These are phyloP conservation scores for Achatina immaculata DNA, from an alignment of 1,140 invertebrate species.

Conservation along the genomic window DNA sequence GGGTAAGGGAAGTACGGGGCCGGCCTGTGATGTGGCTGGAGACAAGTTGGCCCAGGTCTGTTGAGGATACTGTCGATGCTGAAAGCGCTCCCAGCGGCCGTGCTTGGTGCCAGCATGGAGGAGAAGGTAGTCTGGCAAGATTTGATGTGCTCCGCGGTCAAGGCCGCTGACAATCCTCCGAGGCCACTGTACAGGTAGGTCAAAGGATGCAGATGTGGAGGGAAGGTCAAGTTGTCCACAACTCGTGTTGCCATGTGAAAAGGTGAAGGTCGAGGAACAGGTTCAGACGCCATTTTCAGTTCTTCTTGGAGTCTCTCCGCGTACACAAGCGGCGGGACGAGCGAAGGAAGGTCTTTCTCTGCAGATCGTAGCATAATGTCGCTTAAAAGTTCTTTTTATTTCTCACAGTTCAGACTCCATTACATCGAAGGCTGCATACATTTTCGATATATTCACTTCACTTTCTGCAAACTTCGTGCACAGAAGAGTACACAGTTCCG, in stretches of 20 bases:
- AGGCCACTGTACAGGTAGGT: constrained; percentile 32
- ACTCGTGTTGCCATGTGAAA: constrained; percentile 21
- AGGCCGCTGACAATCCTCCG: constrained; percentile 12
- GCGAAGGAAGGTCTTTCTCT: constrained; percentile 19
- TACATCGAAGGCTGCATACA: too few relatives aligned
- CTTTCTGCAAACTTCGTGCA: too few relatives aligned
- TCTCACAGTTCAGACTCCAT: too few relatives aligned
- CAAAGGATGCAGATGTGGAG: constrained; percentile 25
- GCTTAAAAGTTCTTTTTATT: too few relatives aligned
- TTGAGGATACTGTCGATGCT: constrained; percentile 38
- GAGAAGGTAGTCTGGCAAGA: constrained; percentile 26
- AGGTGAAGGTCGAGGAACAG: constrained; percentile 9
- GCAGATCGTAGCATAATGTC: constrained; percentile 25
- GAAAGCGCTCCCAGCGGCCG: constrained; percentile 30
- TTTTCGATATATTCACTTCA: too few relatives aligned
- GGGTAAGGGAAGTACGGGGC: constrained; percentile 33
- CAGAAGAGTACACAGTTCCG: too few relatives aligned
- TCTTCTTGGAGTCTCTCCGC: constrained; percentile 30
- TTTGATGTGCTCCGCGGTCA: constrained; percentile 35
- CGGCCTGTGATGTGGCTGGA: constrained; percentile 7
- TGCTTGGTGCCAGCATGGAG: background rate
- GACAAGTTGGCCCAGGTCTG: constrained; percentile 9
- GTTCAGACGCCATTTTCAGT: constrained; percentile 31
- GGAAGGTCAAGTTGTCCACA: background rate
- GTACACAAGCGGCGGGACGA: constrained; percentile 19